Base-by-base conservation (phyloP, 2,888 invertebrate genomes). In the Drosophila kokeensis region DNA sequence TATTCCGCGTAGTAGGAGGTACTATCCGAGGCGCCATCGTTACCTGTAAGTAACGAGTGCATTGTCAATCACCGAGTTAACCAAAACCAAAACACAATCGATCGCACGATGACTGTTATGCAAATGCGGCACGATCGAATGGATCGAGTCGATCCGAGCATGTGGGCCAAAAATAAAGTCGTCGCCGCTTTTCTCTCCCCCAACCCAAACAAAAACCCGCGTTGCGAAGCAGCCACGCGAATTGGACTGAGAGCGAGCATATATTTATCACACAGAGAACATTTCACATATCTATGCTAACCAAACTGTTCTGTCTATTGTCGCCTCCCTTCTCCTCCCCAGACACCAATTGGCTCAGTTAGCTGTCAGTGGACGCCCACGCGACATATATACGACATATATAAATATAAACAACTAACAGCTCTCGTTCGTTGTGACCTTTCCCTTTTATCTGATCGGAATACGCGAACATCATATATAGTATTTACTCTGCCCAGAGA, bases 1-100 rank as follows among this genome's bases (percentile, higher is more conserved):
- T 96, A 96, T 72, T 96, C 95, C 85, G 96, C 96, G 87, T 96
- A 96, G 76, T 96, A 95, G 60, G 95, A 96, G 69, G 94, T 94
- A 81, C 94, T 94, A 79, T 95, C 94, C 29, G 95, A 95, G 76
- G 93, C 94, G 69, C 93, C 91, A 82, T 94, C 94, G 82, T 94
- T 94, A 85, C 94, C 94, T 90, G 91, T 91, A 93, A 93, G 90
- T 92, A 93, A 80, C 83, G 92, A 92, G 83, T 91, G 86, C 87
- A 92, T 91, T 73, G 67, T 88, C 59, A 87, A 63, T 73, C 29
- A 77, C 55, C 60, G 54, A 59, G 49, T 65, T 30, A 52, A 77
- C 62, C 55, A 42, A 52, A 63, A 54, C 72, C 27, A 55, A 69
- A 67, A 54, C 53, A 50, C 36, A 69, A 58, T 50, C 68, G 69